phyloP scores from a whole-genome alignment of 1,140 invertebrate genomes.

The Ericerus pela region DNA sequence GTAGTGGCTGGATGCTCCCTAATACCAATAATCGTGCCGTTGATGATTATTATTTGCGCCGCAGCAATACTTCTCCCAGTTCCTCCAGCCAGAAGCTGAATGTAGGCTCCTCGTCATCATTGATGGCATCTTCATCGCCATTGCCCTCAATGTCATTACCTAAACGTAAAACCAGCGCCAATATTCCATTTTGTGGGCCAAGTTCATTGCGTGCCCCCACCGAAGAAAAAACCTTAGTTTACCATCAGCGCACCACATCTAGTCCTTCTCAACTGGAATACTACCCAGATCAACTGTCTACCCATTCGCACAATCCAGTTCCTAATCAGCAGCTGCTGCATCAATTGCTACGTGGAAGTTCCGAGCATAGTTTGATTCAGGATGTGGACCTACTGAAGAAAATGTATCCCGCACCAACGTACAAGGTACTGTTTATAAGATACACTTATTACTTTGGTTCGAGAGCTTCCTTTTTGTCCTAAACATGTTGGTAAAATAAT shows the following conservation, averaged over 20 bases:
- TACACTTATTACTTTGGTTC: no score
- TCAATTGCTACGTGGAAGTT: slow-evolving; percentile 55
- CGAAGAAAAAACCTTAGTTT: slow-evolving; percentile 30
- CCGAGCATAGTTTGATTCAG: slow-evolving; percentile 38
- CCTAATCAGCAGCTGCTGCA: slow-evolving; percentile 52
- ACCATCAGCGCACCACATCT: slow-evolving; percentile 58
- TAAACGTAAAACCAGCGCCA: slow-evolving; percentile 38
- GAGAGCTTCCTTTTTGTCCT: no score
- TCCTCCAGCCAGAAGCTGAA: not conserved
- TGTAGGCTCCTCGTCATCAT: no score
- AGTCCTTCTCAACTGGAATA: slow-evolving; percentile 58
- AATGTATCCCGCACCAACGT: not conserved
- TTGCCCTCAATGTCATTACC: slow-evolving; percentile 26
- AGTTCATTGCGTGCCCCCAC: slow-evolving; percentile 22
- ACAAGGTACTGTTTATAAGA: no score
- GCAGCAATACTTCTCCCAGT: slow-evolving; percentile 21
- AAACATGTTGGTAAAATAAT: no score
- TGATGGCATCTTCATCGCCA: no score
- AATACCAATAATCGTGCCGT: slow-evolving; percentile 27
- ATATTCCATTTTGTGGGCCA: slow-evolving; percentile 30
- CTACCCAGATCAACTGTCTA: slow-evolving; percentile 22
- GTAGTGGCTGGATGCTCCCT: slow-evolving; percentile 17
- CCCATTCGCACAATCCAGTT: slow-evolving; percentile 29
- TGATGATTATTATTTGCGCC: slow-evolving; percentile 34
- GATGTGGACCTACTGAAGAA: slow-evolving; percentile 10